Evolutionary conservation across 2,113 vertebrate genomes (phyloP), one percentile per base, ranked within the genome.

Genomic region (Elaphurus davidianus): DNA sequence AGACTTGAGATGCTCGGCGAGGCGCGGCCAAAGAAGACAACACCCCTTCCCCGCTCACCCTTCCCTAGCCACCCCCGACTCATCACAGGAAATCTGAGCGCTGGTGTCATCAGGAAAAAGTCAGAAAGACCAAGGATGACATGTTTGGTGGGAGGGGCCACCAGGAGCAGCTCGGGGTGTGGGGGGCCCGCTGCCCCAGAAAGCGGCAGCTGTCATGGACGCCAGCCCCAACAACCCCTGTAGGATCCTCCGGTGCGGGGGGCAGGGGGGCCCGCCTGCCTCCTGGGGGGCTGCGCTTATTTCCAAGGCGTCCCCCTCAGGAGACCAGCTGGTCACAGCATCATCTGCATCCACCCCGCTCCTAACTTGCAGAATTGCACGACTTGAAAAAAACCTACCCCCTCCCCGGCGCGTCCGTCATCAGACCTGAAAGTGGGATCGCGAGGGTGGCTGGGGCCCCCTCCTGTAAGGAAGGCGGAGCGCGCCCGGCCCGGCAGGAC

Each of bases 181-280:
- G 43, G 21, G 59, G 25, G 9, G 67, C 12, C 12, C 2, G 8
- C 43, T 21, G 94, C 11, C 16, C 47, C 76, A 33, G 47, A 12
- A 6, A 52, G 30, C 14, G 1, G 19, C 79, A 82, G 78, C 30
- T 33, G 10, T 82, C 5, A 28, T 4, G 60, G 8, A 19, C 13
- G 0, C 9, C 5, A 52, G 30, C 36, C 16, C 40, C 60, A 27
- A 11, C 3, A 4, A 16, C 52, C 60, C 57, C 16, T 10, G 1
- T 0, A 2, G 12, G 13, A 2, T 13, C 59, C 79, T 30, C 21
- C 10, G 3, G 1, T 15, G 10, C 25, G 17, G 21, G 27, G 45
- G 14, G 15, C 0, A 1, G 9, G 33, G 9, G 9, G 4, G 5
- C 15, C 45, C 0, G 0, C 55, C 19, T 3, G 28, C n/a, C 50